phyloP scores from a whole-genome alignment of 2,113 vertebrate species.

The Ibidorhyncha struthersii region DNA sequence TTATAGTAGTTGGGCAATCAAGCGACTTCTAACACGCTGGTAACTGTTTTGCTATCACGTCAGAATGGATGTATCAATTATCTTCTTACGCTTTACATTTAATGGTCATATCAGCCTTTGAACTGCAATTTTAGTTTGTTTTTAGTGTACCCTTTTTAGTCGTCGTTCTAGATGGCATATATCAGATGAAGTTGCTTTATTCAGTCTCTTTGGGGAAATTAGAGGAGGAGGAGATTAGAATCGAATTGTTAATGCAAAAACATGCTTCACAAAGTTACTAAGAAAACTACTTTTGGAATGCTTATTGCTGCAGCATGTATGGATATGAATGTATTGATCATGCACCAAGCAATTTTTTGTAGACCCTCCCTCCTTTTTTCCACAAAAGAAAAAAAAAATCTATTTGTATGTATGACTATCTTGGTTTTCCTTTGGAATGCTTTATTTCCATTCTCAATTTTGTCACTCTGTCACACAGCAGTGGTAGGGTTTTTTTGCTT shows the following conservation, averaged over 20 bases:
- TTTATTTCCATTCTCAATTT: background rate
- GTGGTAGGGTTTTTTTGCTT: background rate
- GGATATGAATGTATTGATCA: background rate
- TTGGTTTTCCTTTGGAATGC: background rate
- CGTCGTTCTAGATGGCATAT: background rate
- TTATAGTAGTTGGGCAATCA: background rate
- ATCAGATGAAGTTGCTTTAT: background rate
- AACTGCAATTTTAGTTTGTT: background rate
- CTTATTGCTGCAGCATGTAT: background rate
- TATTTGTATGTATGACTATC: background rate
- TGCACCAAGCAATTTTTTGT: background rate
- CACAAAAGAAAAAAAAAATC: background rate
- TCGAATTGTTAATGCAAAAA: conserved; percentile 1
- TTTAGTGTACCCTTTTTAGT: background rate
- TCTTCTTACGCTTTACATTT: background rate
- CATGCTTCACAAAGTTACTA: background rate
- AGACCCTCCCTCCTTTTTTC: background rate
- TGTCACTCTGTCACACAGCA: background rate
- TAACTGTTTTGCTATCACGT: background rate
- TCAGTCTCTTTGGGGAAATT: background rate
- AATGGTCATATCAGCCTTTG: background rate
- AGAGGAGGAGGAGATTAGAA: background rate
- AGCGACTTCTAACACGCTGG: background rate
- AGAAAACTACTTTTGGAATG: background rate
- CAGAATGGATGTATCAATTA: background rate